Conservation (phyloP, 2,797 vertebrate species). For the Atherinosoma microstoma region DNA sequence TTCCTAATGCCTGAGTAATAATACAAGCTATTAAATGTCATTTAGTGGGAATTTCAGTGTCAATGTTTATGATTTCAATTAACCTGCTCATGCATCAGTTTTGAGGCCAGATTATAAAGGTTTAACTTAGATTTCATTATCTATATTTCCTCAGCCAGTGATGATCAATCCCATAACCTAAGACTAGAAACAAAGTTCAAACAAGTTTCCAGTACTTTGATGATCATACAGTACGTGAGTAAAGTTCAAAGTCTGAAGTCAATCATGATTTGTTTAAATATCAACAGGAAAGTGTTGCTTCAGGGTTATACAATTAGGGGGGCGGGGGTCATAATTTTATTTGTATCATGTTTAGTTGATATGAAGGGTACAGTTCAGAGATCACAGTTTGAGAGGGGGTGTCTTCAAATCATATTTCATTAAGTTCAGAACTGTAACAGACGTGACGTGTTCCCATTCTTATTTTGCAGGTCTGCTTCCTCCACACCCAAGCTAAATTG, state of each 20-base stretch:
- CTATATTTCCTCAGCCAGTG: not conserved
- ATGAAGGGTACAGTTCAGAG: not conserved
- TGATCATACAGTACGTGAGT: not conserved
- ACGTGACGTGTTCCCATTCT: slow-evolving; percentile 27
- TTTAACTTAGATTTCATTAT: not conserved
- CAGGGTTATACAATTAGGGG: not conserved
- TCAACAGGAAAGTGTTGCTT: not conserved
- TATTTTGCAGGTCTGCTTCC: slow-evolving; percentile 15
- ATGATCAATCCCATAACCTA: not conserved
- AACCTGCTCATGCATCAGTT: not conserved
- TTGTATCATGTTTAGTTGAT: not conserved
- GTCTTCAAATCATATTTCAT: not conserved
- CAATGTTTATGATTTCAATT: not conserved
- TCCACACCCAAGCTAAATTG: slow-evolving; percentile 49
- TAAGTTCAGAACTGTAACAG: not conserved
- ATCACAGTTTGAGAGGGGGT: not conserved
- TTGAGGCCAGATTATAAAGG: not conserved
- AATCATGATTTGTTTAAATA: slow-evolving; percentile 9
- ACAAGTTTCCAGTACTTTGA: not conserved
- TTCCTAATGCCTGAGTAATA: not conserved
- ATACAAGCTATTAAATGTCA: not conserved
- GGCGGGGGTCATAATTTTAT: not conserved
- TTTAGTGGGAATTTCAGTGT: not conserved
- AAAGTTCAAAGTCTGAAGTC: slow-evolving; percentile 34
- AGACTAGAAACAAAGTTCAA: not conserved